phyloP scores from a whole-genome alignment of 2,888 invertebrate species.

The Heliconius ethilla region DNA sequence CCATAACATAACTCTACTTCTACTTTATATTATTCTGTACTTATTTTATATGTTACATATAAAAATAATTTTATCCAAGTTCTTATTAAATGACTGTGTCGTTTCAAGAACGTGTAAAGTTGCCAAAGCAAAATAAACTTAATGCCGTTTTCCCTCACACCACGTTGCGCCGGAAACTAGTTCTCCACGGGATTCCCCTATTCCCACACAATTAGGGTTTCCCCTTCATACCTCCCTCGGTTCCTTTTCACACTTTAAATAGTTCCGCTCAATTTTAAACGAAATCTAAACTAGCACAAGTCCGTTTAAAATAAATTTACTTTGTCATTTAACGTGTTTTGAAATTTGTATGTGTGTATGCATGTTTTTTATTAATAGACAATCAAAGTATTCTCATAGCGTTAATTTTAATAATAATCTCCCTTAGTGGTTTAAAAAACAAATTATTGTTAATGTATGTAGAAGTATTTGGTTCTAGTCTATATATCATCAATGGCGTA shows the following conservation, averaged over 20 bases:
- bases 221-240: conserved; percentile 11
- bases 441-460: no score
- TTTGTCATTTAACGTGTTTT: background rate
- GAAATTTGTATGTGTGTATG: background rate
- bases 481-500: no score
- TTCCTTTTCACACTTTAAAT: conserved; percentile 16
- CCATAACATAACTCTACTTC: background rate
- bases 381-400: background rate
- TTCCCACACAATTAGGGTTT: conserved; percentile 19
- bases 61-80: background rate
- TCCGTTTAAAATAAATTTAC: background rate
- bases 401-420: background rate
- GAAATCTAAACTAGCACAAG: background rate
- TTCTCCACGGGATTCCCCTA: conserved; percentile 13
- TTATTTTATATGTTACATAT: background rate
- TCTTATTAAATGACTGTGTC: background rate
- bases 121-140: background rate
- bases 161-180: background rate
- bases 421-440: no score
- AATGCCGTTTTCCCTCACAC: background rate
- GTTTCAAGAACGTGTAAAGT: background rate
- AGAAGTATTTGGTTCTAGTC: no score
- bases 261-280: conserved; percentile 12
- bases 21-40: background rate
- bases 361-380: background rate